Base-by-base conservation (phyloP, 2,797 vertebrate genomes). In the Capromys pilorides region DNA sequence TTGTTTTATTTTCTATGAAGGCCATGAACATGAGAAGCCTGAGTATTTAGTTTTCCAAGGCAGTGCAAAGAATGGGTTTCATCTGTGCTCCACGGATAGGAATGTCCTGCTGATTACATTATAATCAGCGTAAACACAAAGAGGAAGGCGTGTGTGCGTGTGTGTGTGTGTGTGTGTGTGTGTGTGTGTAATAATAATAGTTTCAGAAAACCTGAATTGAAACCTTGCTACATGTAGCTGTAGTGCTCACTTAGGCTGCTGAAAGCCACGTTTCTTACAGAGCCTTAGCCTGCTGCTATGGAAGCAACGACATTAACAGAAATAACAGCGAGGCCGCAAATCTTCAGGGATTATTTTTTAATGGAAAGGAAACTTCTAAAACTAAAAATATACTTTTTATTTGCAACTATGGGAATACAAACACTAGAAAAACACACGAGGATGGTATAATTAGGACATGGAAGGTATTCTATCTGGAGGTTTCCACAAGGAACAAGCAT, bases 241-340 rank as follows among this genome's bases (percentile, higher is more conserved):
- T 19, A 41, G 90, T 39, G 89, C 92, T 83, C 89, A 86, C 83
- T 90, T 36, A 81, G 88, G 95, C 36, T 93, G 92, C 95, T 87
- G 91, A 49, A 94, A 94, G 62, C 96, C 97, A 10, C 86, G 92
- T 26, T 71, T 97, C 96, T 94, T 97, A 93, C 96, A 93, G 97
- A 97, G 78, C 89, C 88, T 62, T 92, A 93, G 95, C 91, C 95
- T 97, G 86, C 95, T 97, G 92, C 96, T 94, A 95, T 79, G 90
- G 96, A 95, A 97, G 97, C 93, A 97, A 96, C 71, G 97, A 22
- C 83, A 96, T 92, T 94, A 97, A 88, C 95, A 97, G 91, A 97
- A 97, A 95, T 69, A 92, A 97, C 94, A 7, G 13, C 24, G 45
- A 1, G 97, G 94, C 88, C 96, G 95, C 97, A 98, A 96, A 95